Conservation (phyloP, 1,140 invertebrate species). For the Nomia melanderi region DNA sequence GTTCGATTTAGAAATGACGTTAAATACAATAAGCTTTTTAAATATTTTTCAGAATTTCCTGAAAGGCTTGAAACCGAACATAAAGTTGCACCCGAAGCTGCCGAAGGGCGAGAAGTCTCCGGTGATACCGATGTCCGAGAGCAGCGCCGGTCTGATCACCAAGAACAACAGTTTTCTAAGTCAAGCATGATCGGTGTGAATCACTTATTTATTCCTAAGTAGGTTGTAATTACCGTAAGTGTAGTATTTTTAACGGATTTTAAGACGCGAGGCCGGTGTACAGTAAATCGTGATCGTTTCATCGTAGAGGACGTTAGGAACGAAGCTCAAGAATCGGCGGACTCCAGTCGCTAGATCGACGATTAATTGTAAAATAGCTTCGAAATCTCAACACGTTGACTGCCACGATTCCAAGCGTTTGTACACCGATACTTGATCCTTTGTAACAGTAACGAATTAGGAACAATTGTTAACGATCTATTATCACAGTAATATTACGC, state of each 20-base stretch:
- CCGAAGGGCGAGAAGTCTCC: slow-evolving; percentile 77
- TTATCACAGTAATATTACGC: no score
- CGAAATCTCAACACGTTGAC: no score
- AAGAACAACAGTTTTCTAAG: slow-evolving; percentile 78
- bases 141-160: slow-evolving; percentile 77
- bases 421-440: no score
- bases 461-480: no score
- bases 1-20: no score
- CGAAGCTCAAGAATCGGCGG: no score
- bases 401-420: no score
- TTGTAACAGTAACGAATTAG: no score
- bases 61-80: slow-evolving; percentile 79
- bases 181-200: slow-evolving; percentile 69
- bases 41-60: slow-evolving; percentile 77
- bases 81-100: slow-evolving; percentile 78
- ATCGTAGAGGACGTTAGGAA: neutral
- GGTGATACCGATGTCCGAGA: slow-evolving; percentile 80
- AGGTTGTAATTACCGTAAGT: slow-evolving; percentile 53
- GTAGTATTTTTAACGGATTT: slow-evolving; percentile 49
- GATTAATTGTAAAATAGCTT: no score
- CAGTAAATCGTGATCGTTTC: neutral
- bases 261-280: neutral
- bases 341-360: no score
- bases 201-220: slow-evolving; percentile 20
- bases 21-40: neutral